phyloP scores from a whole-genome alignment of 2,113 vertebrate genomes.

The Prietella phreatophila region DNA sequence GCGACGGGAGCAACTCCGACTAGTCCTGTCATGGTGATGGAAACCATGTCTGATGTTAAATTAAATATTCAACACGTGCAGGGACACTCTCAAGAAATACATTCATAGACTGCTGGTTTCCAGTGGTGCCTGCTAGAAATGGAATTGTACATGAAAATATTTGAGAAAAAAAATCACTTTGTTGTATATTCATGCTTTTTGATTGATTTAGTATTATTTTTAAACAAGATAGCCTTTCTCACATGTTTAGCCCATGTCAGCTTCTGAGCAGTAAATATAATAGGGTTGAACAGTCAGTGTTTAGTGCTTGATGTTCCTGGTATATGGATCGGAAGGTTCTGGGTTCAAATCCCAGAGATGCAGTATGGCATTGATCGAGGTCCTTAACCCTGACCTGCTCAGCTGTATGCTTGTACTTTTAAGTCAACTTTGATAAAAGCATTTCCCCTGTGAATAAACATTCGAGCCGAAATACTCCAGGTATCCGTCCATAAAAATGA shows the following conservation, averaged over 20 bases:
- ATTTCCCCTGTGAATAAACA: background rate
- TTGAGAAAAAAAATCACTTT: background rate
- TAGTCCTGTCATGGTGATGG: background rate
- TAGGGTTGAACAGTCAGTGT: background rate
- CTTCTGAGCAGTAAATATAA: background rate
- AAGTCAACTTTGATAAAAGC: background rate
- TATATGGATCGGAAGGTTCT: background rate
- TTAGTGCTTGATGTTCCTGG: background rate
- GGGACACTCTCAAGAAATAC: background rate
- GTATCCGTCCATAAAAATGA: background rate
- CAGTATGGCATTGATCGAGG: background rate
- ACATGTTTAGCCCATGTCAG: background rate
- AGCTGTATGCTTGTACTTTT: background rate
- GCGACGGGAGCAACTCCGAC: constrained; percentile 67
- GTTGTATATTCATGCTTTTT: background rate
- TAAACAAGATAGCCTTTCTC: background rate
- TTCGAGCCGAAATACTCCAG: background rate
- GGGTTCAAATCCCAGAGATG: background rate
- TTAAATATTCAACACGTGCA: background rate
- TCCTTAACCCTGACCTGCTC: background rate
- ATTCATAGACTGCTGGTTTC: background rate
- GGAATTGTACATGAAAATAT: no score
- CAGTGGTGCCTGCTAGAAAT: background rate
- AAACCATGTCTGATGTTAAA: background rate
- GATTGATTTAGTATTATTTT: background rate